Conservation (phyloP, 2,113 vertebrate species). For the Amblyornis subalaris region DNA sequence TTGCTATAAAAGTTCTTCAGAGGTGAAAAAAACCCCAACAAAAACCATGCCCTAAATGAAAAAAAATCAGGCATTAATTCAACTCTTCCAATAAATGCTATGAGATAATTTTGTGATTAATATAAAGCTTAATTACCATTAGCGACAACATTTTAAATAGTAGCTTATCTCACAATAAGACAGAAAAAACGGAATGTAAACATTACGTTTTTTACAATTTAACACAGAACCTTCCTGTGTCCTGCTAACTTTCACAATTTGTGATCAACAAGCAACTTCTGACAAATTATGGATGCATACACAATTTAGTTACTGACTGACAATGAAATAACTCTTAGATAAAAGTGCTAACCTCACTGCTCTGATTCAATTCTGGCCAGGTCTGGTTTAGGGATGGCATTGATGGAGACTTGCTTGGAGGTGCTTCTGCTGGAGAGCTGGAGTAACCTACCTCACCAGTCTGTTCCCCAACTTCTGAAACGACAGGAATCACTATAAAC, state of each 20-base stretch:
- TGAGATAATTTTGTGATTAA: neutral
- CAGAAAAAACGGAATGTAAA: neutral
- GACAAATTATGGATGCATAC: neutral
- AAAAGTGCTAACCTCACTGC: slow-evolving; percentile 88
- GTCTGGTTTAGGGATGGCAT: slow-evolving; percentile 99
- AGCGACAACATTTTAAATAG: neutral
- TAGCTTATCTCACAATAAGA: neutral
- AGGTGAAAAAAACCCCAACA: neutral
- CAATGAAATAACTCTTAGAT: slow-evolving; percentile 11
- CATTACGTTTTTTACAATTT: neutral
- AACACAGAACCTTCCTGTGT: neutral
- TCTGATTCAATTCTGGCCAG: slow-evolving; percentile 97
- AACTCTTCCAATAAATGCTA: neutral
- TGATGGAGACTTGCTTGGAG: slow-evolving; percentile 96
- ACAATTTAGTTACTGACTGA: neutral
- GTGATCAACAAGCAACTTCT: neutral
- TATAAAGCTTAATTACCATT: neutral
- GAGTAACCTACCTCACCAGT: slow-evolving; percentile 88
- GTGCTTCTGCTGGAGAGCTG: slow-evolving; percentile 90
- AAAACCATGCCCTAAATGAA: neutral
- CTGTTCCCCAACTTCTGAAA: slow-evolving; percentile 82
- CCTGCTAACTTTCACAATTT: neutral
- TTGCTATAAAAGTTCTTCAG: neutral
- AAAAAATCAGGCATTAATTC: neutral
- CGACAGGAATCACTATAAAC: slow-evolving; percentile 54